phyloP scores from a whole-genome alignment of 2,888 invertebrate species.

The Silvanus unidentatus region DNA sequence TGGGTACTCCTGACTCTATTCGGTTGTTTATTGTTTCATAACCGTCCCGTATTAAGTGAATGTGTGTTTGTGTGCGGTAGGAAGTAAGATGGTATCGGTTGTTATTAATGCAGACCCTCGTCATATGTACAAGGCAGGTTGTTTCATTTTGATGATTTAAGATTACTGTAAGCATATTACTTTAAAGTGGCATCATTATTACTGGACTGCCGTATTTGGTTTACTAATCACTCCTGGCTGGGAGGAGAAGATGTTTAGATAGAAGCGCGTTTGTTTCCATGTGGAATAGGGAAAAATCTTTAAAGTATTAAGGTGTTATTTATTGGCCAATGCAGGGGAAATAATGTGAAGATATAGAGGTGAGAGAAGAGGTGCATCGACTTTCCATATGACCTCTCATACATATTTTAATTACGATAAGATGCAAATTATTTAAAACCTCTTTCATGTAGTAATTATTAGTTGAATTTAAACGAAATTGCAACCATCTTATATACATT shows the following conservation, averaged over 20 bases:
- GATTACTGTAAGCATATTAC: constrained; percentile 38
- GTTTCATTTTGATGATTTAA: constrained; percentile 44
- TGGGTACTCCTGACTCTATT: constrained; percentile 15
- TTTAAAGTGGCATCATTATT: constrained; percentile 39
- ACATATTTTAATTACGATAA: too few species aligned
- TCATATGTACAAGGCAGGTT: constrained; percentile 38
- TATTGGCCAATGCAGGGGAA: too few species aligned
- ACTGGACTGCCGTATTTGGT: constrained; percentile 37
- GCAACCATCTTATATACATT: too few species aligned
- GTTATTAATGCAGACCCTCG: constrained; percentile 42
- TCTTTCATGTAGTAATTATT: too few species aligned
- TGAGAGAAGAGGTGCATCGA: too few species aligned
- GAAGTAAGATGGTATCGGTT: constrained; percentile 39
- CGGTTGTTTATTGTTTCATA: constrained; percentile 39
- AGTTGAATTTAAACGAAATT: too few species aligned
- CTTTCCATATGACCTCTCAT: too few species aligned
- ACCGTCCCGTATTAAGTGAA: constrained; percentile 22
- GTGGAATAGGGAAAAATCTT: too few species aligned
- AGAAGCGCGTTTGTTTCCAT: not conserved
- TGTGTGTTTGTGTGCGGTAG: constrained; percentile 24
- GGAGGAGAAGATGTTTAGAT: constrained; percentile 9
- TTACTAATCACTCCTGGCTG: constrained; percentile 34
- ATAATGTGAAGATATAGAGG: too few species aligned
- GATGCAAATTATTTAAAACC: constrained; percentile 9
- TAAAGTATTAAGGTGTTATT: too few species aligned